Evolutionary conservation across 2,888 invertebrate species (phyloP), one percentile per base, ranked within the genome.

Genomic region (Euproctis similis): DNA sequence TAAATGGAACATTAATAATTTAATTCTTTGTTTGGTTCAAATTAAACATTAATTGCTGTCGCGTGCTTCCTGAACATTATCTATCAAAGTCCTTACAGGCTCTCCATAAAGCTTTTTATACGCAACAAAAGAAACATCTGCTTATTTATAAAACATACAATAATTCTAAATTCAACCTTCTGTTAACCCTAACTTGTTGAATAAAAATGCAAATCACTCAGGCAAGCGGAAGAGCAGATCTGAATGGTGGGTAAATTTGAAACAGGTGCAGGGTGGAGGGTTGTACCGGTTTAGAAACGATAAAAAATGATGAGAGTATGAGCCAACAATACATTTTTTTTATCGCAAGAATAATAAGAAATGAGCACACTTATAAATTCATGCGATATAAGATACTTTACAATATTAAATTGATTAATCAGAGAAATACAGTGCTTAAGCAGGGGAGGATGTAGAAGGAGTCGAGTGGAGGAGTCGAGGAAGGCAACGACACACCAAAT

Each of bases 191-290:
- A 48, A 34, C 28, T 31, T 71, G 63, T 69, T 65, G 60, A 61
- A 60, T 58, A 71, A 73, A 76, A 76, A 78, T 75, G 69, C 65
- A 72, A 70, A 72, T 55, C 25, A 38, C 58, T 40, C 47, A 38
- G 51, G 51, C 57, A 56, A 55, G 53, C 75, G 76, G 75, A 76
- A 78, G 76, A 78, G 56, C 64, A 66, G 59, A 51, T 67, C 54
- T 59, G 71, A 76, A 80, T 76, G 50, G 63, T 47, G 50, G 43
- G 60, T 65, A 65, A 67, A 72, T 72, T 67, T 39, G 55, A 53
- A 71, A 72, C 81, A 81, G 78, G 81, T 81, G 78, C 40, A 34
- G 46, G 46, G 20, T 12, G n/a, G n/a, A 62, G 66, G 61, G 61
- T 57, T 41, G 39, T 44, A 66, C 68, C 61, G 56, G 68, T 69